Conservation (phyloP, 2,113 vertebrate species). For the Dermatemys mawii region DNA sequence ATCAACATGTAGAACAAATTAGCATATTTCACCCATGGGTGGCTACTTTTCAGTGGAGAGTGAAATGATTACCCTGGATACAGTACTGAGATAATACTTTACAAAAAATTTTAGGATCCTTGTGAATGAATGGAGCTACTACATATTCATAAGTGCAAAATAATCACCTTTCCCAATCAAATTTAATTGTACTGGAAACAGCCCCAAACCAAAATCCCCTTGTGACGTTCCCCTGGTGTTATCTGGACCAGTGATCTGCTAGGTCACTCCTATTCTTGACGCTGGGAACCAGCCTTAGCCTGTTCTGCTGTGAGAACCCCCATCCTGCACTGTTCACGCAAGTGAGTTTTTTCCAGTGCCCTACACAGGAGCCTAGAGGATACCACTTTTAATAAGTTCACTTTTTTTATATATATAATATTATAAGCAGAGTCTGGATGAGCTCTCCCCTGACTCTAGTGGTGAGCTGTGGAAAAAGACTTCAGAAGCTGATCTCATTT, state of each 20-base stretch:
- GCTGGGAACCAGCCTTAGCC: too few relatives aligned
- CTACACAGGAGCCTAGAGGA: not conserved
- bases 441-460: too few relatives aligned
- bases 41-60: not conserved
- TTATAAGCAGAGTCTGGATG: too few relatives aligned
- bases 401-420: too few relatives aligned
- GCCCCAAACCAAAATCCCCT: not conserved
- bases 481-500: too few relatives aligned
- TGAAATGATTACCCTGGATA: not conserved
- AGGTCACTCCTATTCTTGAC: too few relatives aligned
- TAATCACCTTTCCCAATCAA: not conserved
- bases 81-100: not conserved
- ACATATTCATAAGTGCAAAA: not conserved
- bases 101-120: not conserved
- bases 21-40: not conserved
- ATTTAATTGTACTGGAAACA: not conserved
- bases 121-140: not conserved
- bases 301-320: too few relatives aligned
- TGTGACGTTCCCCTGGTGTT: too few relatives aligned
- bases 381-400: not conserved
- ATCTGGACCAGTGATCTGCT: too few relatives aligned
- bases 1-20: not conserved
- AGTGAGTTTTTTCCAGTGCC: not conserved
- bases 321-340: not conserved
- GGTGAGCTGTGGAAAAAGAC: too few relatives aligned